A percentile compares a stretch with the other conserved stretches of the same genome.
These are phyloP conservation scores for Lithophane leautieri DNA, from an alignment of 2,888 invertebrate genomes.

Conservation along the genomic window DNA sequence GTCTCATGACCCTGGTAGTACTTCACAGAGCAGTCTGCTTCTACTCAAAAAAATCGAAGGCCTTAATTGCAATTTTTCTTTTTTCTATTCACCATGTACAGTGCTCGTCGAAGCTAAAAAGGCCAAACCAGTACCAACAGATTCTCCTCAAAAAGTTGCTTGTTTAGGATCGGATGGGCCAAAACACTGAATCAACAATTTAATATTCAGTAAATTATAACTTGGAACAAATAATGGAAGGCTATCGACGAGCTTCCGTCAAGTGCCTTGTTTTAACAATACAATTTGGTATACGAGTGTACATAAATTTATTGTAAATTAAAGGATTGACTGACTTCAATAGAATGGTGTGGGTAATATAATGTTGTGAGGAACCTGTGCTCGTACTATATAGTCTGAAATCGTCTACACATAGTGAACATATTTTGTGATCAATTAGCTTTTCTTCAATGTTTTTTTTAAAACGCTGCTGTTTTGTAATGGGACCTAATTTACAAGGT, in stretches of 20 bases:
- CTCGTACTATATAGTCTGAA: background rate
- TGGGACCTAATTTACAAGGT: background rate
- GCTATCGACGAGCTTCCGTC: constrained; percentile 27
- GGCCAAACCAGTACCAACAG: constrained; percentile 32
- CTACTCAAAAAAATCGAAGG: background rate
- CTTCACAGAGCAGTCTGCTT: background rate
- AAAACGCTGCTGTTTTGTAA: background rate
- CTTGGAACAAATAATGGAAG: constrained; percentile 60
- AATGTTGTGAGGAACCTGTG: background rate
- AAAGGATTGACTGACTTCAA: constrained; percentile 5
- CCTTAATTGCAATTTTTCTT: too few relatives aligned
- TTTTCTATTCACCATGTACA: constrained; percentile 9
- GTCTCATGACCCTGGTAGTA: background rate
- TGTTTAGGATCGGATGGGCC: constrained; percentile 63
- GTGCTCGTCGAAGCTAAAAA: constrained; percentile 26
- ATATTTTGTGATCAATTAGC: background rate
- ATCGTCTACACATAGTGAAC: background rate
- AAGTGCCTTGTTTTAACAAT: constrained; percentile 39
- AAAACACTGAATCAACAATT: constrained; percentile 63
- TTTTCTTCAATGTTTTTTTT: background rate
- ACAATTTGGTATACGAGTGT: constrained; percentile 27
- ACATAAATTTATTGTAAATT: constrained; percentile 14
- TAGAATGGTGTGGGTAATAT: background rate
- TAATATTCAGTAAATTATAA: constrained; percentile 68
- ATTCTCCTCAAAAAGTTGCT: constrained; percentile 56